A percentile compares a stretch with the other conserved stretches of the same genome.
Conservation (phyloP, 1,140 invertebrate species). For the Zophobas atratus region DNA sequence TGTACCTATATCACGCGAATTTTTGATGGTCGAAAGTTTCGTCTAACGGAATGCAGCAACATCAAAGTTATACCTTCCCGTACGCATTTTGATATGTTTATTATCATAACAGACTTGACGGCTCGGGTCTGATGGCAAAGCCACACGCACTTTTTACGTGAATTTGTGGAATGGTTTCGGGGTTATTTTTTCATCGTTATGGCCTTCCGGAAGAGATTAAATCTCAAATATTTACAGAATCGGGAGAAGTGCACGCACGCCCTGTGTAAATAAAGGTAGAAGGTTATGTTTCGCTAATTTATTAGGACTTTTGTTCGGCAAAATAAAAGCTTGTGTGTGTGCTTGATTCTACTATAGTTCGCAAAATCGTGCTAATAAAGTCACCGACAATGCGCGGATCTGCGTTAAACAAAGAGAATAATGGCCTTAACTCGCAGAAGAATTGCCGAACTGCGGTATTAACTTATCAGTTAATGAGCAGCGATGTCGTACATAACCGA, state of each 20-base stretch:
- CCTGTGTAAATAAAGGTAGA: not conserved
- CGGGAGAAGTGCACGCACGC: not conserved
- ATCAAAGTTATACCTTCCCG: not conserved
- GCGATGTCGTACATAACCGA: too few species aligned
- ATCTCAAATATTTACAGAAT: conserved; percentile 1
- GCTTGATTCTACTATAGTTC: not conserved
- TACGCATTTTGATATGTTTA: conserved; percentile 3
- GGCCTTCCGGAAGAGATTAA: conserved; percentile 1
- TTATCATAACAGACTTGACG: conserved; percentile 1
- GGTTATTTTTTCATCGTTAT: conserved; percentile 3
- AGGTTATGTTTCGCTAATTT: not conserved
- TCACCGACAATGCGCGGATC: too few species aligned
- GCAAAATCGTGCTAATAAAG: too few species aligned
- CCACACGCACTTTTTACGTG: not conserved
- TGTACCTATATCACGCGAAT: not conserved
- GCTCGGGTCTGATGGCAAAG: not conserved
- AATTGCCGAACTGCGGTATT: too few species aligned
- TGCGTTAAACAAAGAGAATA: too few species aligned
- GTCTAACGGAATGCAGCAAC: not conserved
- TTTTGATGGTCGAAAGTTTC: not conserved
- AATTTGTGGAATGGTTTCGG: not conserved
- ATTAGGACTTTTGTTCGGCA: not conserved
- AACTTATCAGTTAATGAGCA: too few species aligned
- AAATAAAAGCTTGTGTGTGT: not conserved
- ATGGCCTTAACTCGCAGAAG: too few species aligned